phyloP scores from a whole-genome alignment of 2,797 vertebrate species.

The Gallinago stenura region DNA sequence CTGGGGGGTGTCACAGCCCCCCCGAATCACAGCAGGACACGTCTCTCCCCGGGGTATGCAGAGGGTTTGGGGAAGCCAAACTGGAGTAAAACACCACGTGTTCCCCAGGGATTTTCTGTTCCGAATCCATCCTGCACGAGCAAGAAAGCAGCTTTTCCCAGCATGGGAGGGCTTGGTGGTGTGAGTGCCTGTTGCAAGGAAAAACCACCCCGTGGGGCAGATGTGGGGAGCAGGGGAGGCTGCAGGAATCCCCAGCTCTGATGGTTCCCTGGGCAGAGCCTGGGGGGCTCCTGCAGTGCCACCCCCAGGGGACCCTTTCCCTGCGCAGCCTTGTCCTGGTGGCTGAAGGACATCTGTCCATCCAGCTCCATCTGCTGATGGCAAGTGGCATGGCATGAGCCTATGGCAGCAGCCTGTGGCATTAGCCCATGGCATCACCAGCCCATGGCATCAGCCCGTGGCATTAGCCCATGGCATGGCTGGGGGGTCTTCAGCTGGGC shows the following conservation, averaged over 20 bases:
- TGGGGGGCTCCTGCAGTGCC: neutral
- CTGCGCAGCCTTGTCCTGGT: neutral
- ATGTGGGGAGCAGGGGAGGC: neutral
- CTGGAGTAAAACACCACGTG: rapidly evolving
- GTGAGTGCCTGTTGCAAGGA: neutral
- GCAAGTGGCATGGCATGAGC: neutral
- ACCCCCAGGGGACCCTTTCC: neutral
- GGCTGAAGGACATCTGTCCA: neutral
- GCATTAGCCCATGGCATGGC: neutral
- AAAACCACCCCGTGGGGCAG: neutral
- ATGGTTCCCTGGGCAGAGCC: neutral
- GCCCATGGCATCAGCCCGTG: no score
- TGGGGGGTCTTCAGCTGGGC: neutral
- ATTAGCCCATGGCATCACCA: neutral
- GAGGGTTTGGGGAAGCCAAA: neutral
- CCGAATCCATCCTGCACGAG: neutral
- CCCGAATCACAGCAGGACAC: neutral
- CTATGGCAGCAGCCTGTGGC: neutral
- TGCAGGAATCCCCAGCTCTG: neutral
- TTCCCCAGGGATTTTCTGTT: neutral
- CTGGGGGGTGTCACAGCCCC: neutral
- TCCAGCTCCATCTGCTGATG: neutral
- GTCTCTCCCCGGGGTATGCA: rapidly evolving
- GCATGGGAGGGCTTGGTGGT: neutral
- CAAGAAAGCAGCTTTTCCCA: neutral